Conservation (phyloP, 2,113 vertebrate species). For the Zosterops hypoxanthus region DNA sequence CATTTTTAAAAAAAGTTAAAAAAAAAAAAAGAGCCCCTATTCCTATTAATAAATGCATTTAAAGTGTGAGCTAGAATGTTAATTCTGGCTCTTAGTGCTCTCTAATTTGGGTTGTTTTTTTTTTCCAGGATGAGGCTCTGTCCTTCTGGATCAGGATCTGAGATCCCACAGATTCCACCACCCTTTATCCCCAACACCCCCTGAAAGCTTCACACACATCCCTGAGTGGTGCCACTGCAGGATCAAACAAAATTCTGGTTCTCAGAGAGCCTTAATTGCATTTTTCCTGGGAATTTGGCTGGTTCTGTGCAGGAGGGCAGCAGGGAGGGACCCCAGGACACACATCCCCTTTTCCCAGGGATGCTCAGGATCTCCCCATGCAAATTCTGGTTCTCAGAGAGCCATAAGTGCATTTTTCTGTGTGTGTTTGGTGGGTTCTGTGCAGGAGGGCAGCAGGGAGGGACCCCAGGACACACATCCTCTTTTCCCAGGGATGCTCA, state of each 20-base stretch:
- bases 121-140: background rate
- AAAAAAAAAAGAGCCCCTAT: background rate
- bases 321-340: no score
- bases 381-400: no score
- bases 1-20: background rate
- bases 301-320: no score
- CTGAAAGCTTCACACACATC: slow-evolving; percentile 50
- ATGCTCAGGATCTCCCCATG: no score
- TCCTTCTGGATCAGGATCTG: background rate
- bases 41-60: background rate
- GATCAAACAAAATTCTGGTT: slow-evolving; percentile 42
- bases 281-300: background rate
- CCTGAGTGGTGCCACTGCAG: slow-evolving; percentile 45
- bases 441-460: no score
- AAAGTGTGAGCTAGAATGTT: background rate
- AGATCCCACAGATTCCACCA: background rate
- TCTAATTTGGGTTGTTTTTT: background rate
- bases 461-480: no score
- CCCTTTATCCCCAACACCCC: slow-evolving; percentile 20
- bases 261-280: slow-evolving; percentile 29
- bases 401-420: no score
- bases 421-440: no score
- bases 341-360: no score
- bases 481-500: no score
- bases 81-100: background rate